Conservation (phyloP, 2,888 invertebrate genomes). For the Volucella bombylans region DNA sequence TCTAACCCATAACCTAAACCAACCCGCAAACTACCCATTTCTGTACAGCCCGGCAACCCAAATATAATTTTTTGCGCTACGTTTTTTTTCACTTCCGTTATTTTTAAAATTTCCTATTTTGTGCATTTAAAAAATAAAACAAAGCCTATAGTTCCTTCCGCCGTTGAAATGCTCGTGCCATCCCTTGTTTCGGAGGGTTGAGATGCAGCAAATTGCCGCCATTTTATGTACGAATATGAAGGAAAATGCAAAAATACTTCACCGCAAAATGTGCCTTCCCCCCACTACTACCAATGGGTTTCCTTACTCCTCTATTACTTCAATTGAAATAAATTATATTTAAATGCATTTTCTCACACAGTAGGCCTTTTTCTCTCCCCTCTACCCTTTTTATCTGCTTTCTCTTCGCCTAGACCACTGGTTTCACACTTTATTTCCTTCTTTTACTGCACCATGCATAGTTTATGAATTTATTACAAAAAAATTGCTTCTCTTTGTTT, state of each 20-base stretch:
- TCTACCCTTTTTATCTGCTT: background rate
- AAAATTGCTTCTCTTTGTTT: slow-evolving; percentile 31
- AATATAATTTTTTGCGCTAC: slow-evolving; percentile 45
- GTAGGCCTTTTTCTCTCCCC: background rate
- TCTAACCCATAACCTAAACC: slow-evolving; percentile 24
- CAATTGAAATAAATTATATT: slow-evolving; percentile 55
- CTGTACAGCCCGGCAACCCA: slow-evolving; percentile 25
- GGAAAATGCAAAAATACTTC: slow-evolving; percentile 37
- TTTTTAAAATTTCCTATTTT: slow-evolving; percentile 56
- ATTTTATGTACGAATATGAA: slow-evolving; percentile 31
- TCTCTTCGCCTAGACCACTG: background rate
- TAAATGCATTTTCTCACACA: slow-evolving; percentile 45
- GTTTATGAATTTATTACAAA: slow-evolving; percentile 48
- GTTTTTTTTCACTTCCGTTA: slow-evolving; percentile 10
- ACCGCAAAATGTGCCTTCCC: slow-evolving; percentile 49
- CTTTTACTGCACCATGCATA: slow-evolving; percentile 50
- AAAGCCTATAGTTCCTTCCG: too few relatives aligned
- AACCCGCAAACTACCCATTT: slow-evolving; percentile 26
- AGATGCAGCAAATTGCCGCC: slow-evolving; percentile 14
- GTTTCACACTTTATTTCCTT: background rate
- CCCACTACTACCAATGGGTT: background rate
- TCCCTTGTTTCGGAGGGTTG: background rate
- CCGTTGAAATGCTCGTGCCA: too few relatives aligned
- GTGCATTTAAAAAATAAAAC: background rate
- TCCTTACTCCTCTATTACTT: slow-evolving; percentile 9